Evolutionary conservation across 1,140 invertebrate species (phyloP).

Genomic region (Trichonephila clavata): DNA sequence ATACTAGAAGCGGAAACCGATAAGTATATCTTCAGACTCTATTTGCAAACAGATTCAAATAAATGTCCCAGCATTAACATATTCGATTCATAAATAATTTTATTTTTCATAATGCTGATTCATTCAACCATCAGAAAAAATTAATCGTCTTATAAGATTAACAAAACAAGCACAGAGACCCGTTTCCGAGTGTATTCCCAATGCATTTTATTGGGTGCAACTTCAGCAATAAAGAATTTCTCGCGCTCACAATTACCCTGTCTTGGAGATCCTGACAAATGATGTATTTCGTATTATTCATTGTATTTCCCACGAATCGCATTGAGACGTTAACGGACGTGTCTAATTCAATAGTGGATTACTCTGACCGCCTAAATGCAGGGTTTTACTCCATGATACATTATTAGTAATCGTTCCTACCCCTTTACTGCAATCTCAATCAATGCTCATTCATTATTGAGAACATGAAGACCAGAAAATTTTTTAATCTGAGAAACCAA

Average conservation of each 20-base stretch:
- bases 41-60: neutral
- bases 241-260: conserved; percentile 12
- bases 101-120: neutral
- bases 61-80: neutral
- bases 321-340: conserved; percentile 10
- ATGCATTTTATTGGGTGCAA: conserved; percentile 9
- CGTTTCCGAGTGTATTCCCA: neutral
- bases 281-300: conserved; percentile 31
- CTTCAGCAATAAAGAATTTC: neutral
- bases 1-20: neutral
- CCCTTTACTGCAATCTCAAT: neutral
- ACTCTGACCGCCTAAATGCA: neutral
- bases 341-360: conserved; percentile 21
- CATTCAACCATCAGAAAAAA: neutral
- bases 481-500: neutral
- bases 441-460: neutral
- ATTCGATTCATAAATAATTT: neutral
- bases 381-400: neutral
- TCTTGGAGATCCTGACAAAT: conserved; percentile 20
- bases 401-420: neutral
- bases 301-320: conserved; percentile 8
- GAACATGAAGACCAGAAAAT: neutral
- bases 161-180: neutral
- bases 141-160: neutral
- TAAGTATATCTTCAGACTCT: neutral